Percentiles rank a stretch among this genome's conserved stretches.
phyloP scores from a whole-genome alignment of 2,888 invertebrate genomes.

The Cheilosia soror region DNA sequence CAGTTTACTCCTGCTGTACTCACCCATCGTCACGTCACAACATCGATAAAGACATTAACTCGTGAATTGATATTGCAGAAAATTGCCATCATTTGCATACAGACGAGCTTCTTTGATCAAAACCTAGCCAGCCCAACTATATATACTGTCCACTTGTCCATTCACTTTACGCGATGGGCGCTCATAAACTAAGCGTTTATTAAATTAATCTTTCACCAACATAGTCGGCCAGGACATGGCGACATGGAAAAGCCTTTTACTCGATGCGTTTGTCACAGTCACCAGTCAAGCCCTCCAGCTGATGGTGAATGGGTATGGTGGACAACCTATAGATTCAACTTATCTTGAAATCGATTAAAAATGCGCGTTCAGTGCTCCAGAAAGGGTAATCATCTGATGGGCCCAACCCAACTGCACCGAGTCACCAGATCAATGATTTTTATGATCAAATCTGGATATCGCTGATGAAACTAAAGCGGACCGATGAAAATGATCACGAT shows the following conservation, averaged over 20 bases:
- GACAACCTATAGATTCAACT: neutral
- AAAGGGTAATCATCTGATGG: slow-evolving; percentile 27
- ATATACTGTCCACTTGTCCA: neutral
- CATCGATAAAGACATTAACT: slow-evolving; percentile 62
- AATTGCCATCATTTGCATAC: slow-evolving; percentile 57
- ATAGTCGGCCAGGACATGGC: slow-evolving; percentile 1
- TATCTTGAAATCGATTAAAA: slow-evolving; percentile 64
- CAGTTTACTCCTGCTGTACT: slow-evolving; percentile 46
- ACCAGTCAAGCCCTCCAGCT: slow-evolving; percentile 18
- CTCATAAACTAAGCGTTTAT: slow-evolving; percentile 58
- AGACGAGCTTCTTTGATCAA: slow-evolving; percentile 4
- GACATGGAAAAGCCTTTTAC: slow-evolving; percentile 33
- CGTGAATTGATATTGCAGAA: slow-evolving; percentile 49
- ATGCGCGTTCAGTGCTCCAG: slow-evolving; percentile 35
- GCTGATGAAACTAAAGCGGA: neutral
- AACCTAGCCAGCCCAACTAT: neutral
- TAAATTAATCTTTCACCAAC: slow-evolving; percentile 51
- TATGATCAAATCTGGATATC: slow-evolving; percentile 46
- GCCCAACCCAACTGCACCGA: slow-evolving; percentile 25
- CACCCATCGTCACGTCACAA: slow-evolving; percentile 55
- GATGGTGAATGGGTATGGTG: neutral
- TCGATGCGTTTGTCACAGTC: neutral
- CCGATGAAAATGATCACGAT: neutral
- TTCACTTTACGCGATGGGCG: slow-evolving; percentile 7
- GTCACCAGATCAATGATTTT: slow-evolving; percentile 68